Evolutionary conservation across 2,113 vertebrate species (phyloP).

Genomic region (Mus spicilegus): DNA sequence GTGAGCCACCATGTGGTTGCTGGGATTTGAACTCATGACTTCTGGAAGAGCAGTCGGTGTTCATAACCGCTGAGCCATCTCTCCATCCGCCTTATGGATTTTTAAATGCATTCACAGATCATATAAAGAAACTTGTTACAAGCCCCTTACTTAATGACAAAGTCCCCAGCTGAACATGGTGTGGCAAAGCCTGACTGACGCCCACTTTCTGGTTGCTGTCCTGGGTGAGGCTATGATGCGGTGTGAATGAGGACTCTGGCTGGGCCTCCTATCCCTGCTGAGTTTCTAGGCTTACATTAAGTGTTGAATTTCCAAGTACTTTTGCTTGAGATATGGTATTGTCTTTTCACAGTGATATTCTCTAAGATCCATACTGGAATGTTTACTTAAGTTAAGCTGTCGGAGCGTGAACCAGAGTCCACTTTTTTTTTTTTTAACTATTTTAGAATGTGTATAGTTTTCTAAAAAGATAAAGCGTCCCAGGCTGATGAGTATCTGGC

Average conservation of each 20-base stretch:
- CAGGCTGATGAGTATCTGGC: not conserved
- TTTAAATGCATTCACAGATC: not conserved
- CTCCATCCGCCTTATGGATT: not conserved
- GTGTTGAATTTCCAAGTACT: conserved; percentile 18
- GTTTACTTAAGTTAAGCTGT: not conserved
- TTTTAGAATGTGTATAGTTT: conserved; percentile 18
- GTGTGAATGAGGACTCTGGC: not conserved
- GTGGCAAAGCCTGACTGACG: not conserved
- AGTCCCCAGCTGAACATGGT: not conserved
- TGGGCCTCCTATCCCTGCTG: not conserved
- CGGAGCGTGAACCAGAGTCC: not conserved
- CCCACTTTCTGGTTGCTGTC: not conserved
- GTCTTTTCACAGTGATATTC: conserved; percentile 29
- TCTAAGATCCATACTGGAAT: not conserved
- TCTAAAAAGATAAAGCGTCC: not conserved
- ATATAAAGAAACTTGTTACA: not conserved
- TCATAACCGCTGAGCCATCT: too few species aligned
- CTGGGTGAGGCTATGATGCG: not conserved
- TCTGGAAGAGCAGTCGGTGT: too few species aligned
- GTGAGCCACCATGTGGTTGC: too few species aligned
- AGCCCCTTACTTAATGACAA: not conserved
- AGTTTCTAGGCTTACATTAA: not conserved
- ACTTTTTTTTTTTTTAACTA: not conserved
- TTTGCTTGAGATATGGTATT: conserved; percentile 45
- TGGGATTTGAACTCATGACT: too few species aligned